A percentile compares a stretch with the other conserved stretches of the same genome.
phyloP scores from a whole-genome alignment of 2,113 vertebrate genomes.

The Prunella himalayana region DNA sequence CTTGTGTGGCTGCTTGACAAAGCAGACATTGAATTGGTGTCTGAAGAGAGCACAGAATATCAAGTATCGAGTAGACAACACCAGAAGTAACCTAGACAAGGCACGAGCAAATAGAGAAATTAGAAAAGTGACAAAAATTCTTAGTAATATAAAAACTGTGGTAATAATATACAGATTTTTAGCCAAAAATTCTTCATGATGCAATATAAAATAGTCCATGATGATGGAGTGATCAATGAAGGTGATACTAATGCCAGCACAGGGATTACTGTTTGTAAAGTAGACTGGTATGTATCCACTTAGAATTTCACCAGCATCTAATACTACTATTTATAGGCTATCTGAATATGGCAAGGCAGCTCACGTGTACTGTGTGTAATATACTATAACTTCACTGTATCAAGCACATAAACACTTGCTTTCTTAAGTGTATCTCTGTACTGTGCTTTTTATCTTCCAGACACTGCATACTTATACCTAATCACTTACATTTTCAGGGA shows the following conservation, averaged over 20 bases:
- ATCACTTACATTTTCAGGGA: not conserved
- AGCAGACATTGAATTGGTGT: not conserved
- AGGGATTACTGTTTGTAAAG: not conserved
- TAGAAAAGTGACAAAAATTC: not conserved
- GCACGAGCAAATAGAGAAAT: not conserved
- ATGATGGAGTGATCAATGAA: not conserved
- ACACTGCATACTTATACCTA: not conserved
- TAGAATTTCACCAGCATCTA: not conserved
- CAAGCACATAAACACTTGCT: not conserved
- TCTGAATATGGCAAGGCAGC: conserved; percentile 16
- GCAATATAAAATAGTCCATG: not conserved
- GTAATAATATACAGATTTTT: not conserved
- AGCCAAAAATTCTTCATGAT: not conserved
- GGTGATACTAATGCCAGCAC: not conserved
- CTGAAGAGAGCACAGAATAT: not conserved
- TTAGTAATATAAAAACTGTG: not conserved
- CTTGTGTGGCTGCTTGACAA: not conserved
- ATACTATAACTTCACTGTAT: not conserved
- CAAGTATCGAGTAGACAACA: not conserved
- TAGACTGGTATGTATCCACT: not conserved
- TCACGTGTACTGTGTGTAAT: not conserved
- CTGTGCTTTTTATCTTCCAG: not conserved
- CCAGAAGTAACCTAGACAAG: not conserved
- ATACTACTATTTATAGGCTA: conserved; percentile 14
- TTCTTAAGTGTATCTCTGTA: not conserved